Conservation (phyloP, 2,888 invertebrate genomes). For the Hydraecia micacea region DNA sequence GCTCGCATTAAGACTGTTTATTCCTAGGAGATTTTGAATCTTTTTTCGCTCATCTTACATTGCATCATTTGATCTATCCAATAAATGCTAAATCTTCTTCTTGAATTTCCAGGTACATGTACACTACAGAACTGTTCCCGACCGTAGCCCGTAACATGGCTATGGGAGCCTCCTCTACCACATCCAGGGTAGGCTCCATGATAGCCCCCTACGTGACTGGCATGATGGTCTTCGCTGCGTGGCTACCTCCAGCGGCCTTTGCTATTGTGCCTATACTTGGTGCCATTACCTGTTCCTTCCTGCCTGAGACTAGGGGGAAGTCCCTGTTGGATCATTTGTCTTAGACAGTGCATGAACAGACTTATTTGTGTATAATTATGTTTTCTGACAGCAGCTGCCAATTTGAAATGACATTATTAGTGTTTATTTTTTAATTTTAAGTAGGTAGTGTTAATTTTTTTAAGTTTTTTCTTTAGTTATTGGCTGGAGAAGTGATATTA, state of each 20-base stretch:
- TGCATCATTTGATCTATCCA: background rate
- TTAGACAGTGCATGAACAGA: slow-evolving; percentile 23
- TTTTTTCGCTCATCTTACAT: background rate
- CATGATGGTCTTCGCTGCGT: slow-evolving; percentile 55
- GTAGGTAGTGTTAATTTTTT: background rate
- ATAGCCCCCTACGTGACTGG: slow-evolving; percentile 90
- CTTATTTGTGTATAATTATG: background rate
- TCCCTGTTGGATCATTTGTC: slow-evolving; percentile 65
- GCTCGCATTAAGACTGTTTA: background rate
- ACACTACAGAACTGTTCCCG: slow-evolving; percentile 91
- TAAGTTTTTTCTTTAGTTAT: slow-evolving; percentile 12
- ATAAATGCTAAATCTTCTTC: background rate
- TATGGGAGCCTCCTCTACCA: slow-evolving; percentile 90
- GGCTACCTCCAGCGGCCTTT: slow-evolving; percentile 72
- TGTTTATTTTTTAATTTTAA: slow-evolving; percentile 6
- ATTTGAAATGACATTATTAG: background rate
- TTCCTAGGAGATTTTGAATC: background rate
- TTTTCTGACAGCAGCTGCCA: slow-evolving; percentile 3
- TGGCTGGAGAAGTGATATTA: slow-evolving; percentile 48
- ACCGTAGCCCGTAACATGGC: slow-evolving; percentile 90
- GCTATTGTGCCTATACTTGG: slow-evolving; percentile 68
- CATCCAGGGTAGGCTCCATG: slow-evolving; percentile 90
- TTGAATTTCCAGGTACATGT: slow-evolving; percentile 70
- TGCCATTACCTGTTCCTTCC: slow-evolving; percentile 60
- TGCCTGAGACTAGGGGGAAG: slow-evolving; percentile 73